Percentiles rank a stretch among this genome's conserved stretches.
phyloP scores from a whole-genome alignment of 2,797 vertebrate genomes.

The Craterocephalus amniculus region DNA sequence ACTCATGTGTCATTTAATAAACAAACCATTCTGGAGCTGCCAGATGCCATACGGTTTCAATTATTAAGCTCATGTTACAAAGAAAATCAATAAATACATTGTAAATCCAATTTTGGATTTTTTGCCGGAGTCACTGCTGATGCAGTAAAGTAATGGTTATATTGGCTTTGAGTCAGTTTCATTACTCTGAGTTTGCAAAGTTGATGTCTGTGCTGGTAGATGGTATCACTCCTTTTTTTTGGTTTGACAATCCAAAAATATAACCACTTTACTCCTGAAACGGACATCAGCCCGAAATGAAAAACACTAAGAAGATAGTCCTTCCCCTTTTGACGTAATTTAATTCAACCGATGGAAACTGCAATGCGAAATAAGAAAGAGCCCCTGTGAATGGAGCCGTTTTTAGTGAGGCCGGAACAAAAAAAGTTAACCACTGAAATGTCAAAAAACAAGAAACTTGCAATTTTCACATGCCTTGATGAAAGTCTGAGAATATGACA shows the following conservation, averaged over 20 bases:
- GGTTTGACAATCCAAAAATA: background rate
- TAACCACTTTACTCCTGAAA: background rate
- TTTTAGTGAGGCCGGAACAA: background rate
- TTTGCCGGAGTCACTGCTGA: background rate
- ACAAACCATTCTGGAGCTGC: background rate
- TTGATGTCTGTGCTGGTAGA: background rate
- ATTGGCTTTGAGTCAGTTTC: conserved; percentile 36
- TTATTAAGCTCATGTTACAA: background rate
- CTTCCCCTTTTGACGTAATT: background rate
- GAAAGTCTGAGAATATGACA: conserved; percentile 10
- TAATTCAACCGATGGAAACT: background rate
- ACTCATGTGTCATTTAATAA: conserved; percentile 15
- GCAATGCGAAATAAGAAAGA: background rate
- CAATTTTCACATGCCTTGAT: conserved; percentile 20
- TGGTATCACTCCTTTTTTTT: background rate
- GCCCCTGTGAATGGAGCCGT: background rate
- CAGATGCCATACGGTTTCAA: background rate
- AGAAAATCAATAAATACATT: conserved; percentile 34
- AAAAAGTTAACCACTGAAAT: conserved; percentile 10
- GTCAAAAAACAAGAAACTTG: conserved; percentile 18
- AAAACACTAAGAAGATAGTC: background rate
- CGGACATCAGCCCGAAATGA: background rate
- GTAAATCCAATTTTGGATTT: conserved; percentile 11
- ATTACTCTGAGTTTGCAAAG: conserved; percentile 31
- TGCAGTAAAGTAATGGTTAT: conserved; percentile 7